Evolutionary conservation across 2,888 invertebrate species (phyloP).

Genomic region (Polylopha cassiicola): DNA sequence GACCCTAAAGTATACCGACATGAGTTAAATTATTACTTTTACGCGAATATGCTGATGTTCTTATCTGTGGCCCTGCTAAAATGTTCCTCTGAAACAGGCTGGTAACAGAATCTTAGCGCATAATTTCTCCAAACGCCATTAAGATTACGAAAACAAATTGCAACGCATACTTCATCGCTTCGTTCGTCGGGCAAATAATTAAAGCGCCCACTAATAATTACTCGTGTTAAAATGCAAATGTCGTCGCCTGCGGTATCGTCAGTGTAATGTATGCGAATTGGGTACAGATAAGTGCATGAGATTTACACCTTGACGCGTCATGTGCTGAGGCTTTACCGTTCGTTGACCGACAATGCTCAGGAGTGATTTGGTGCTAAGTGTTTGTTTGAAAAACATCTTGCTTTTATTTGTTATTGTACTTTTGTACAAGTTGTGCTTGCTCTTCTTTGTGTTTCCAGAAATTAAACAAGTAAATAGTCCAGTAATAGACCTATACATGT

Average conservation of each 20-base stretch:
- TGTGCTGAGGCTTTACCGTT: slow-evolving; percentile 54
- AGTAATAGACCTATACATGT: no score
- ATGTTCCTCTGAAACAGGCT: slow-evolving; percentile 12
- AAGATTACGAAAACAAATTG: slow-evolving; percentile 68
- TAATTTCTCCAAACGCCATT: slow-evolving; percentile 46
- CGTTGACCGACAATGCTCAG: slow-evolving; percentile 42
- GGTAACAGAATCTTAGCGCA: slow-evolving; percentile 28
- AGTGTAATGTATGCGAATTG: slow-evolving; percentile 54
- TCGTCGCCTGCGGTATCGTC: slow-evolving; percentile 60
- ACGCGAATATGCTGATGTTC: slow-evolving; percentile 3
- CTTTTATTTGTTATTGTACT: slow-evolving; percentile 20
- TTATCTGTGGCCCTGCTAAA: slow-evolving; percentile 14
- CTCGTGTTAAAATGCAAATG: slow-evolving; percentile 68
- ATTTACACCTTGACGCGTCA: slow-evolving; percentile 64
- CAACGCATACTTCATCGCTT: slow-evolving; percentile 53
- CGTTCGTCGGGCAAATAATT: slow-evolving; percentile 58
- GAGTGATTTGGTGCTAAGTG: slow-evolving; percentile 31
- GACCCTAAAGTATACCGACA: no score
- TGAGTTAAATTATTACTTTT: slow-evolving; percentile 6
- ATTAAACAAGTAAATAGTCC: no score
- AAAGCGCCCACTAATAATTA: slow-evolving; percentile 67
- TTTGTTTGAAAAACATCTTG: slow-evolving; percentile 23
- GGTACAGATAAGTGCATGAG: slow-evolving; percentile 63
- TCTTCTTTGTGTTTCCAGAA: no score
- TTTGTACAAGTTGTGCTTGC: no score